Evolutionary conservation across 2,797 vertebrate genomes (phyloP).

Genomic region (Tiaroga cobitis): DNA sequence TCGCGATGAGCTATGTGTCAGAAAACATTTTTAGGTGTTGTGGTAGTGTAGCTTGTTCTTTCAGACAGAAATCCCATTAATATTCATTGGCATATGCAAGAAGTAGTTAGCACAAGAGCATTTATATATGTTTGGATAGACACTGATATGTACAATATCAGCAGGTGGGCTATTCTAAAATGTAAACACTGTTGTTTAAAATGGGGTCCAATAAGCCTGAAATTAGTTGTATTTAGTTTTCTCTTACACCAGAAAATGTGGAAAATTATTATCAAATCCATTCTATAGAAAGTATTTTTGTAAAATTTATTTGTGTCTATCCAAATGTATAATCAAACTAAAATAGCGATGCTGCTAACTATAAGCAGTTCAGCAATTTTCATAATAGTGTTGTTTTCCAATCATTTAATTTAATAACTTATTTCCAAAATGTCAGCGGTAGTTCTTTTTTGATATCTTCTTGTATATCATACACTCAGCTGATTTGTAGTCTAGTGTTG

Average conservation of each 20-base stretch:
- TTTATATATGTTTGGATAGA: background rate
- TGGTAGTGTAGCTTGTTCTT: background rate
- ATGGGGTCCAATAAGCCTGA: background rate
- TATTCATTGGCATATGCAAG: background rate
- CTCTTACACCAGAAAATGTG: background rate
- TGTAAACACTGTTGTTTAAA: background rate
- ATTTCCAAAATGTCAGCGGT: background rate
- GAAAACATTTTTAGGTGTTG: background rate
- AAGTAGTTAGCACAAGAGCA: background rate
- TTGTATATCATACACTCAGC: background rate
- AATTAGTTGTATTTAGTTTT: background rate
- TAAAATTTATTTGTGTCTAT: background rate
- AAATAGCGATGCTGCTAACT: too few species aligned
- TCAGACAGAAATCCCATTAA: background rate
- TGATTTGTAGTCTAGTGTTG: background rate
- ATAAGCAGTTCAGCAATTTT: background rate
- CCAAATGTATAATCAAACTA: background rate
- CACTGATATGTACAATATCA: background rate
- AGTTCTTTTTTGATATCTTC: background rate
- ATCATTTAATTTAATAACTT: too few species aligned
- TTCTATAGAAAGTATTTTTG: background rate
- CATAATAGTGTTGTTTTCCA: too few species aligned
- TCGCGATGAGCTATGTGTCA: constrained; percentile 18
- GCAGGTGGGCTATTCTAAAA: background rate
- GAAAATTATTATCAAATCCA: background rate